phyloP scores from a whole-genome alignment of 2,888 invertebrate genomes.

The Drosophila niveifrons region DNA sequence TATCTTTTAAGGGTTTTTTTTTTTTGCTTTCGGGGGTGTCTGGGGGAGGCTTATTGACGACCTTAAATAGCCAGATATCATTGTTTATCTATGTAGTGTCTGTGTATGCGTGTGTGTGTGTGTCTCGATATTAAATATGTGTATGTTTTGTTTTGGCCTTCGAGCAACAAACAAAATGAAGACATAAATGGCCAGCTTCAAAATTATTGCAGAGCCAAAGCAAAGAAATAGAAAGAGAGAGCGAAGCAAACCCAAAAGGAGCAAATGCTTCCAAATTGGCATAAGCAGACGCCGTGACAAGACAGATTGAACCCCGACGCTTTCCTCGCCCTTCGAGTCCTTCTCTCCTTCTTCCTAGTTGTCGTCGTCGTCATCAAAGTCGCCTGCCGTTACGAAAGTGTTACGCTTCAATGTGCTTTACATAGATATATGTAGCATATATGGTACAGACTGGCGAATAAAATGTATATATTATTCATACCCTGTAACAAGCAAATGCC shows the following conservation, averaged over 20 bases:
- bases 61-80: constrained; percentile 67
- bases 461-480: constrained; percentile 18
- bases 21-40: constrained; percentile 12
- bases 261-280: constrained; percentile 20
- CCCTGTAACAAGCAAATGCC: constrained; percentile 1
- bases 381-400: constrained; percentile 47
- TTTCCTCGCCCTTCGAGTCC: neutral
- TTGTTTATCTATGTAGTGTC: constrained; percentile 57
- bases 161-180: constrained; percentile 39
- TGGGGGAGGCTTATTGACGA: constrained; percentile 47
- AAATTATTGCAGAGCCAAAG: constrained; percentile 59
- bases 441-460: neutral
- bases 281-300: constrained; percentile 57
- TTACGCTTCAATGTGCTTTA: constrained; percentile 65
- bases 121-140: constrained; percentile 52
- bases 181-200: constrained; percentile 74
- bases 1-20: constrained; percentile 60
- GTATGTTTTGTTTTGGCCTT: constrained; percentile 18
- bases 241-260: neutral
- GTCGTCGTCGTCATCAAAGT: constrained; percentile 30
- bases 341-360: neutral
- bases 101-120: constrained; percentile 8
- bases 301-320: constrained; percentile 62
- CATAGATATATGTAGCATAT: constrained; percentile 16
- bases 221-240: neutral